Percentiles rank a stretch among this genome's conserved stretches.
Conservation (phyloP, 1,140 invertebrate species). For the Habropoda laboriosa region DNA sequence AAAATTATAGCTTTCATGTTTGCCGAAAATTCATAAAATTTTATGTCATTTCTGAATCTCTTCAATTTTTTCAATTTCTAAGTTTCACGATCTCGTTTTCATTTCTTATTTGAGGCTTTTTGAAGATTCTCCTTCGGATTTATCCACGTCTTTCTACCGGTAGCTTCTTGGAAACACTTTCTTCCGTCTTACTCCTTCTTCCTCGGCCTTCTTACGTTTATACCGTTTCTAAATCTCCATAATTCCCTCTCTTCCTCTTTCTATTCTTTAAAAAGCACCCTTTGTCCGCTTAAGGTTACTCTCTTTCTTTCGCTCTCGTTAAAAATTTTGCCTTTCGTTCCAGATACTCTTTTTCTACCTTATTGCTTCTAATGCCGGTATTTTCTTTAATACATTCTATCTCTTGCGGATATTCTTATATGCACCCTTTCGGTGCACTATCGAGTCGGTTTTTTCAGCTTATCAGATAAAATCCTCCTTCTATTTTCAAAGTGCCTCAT, state of each 20-base stretch:
- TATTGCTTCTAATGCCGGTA: neutral
- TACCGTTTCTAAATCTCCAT: neutral
- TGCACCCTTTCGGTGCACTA: neutral
- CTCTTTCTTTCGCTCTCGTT: neutral
- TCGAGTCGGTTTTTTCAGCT: neutral
- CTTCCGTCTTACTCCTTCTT: neutral
- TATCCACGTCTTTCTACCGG: no score
- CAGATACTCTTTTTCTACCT: neutral
- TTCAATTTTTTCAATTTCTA: no score
- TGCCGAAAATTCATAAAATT: no score
- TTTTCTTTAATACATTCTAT: neutral
- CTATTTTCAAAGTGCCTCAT: neutral
- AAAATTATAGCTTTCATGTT: no score
- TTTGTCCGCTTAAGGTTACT: neutral
- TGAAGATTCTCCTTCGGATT: no score
- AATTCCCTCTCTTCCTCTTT: neutral
- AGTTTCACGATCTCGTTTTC: no score
- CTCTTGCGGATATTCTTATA: neutral
- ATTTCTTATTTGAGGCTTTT: no score
- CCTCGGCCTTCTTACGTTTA: neutral
- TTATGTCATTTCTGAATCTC: no score
- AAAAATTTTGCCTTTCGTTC: neutral
- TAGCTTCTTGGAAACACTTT: neutral
- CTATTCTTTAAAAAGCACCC: neutral
- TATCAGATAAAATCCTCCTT: neutral